Base-by-base conservation (phyloP, 2,888 invertebrate species). In the Trichopoda pennipes region DNA sequence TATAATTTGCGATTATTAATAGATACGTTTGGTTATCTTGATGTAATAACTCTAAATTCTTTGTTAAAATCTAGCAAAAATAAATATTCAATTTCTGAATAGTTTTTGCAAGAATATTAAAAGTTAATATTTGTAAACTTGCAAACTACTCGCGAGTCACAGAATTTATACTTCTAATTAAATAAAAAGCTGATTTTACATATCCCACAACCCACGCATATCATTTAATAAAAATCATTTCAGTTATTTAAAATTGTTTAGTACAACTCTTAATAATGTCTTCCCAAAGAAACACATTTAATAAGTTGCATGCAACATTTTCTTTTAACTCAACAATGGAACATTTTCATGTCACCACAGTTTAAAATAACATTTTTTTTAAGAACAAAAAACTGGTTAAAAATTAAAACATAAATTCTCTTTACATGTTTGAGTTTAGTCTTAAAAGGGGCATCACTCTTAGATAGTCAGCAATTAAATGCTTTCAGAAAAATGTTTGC, bases 391-490 rank as follows among this genome's bases (percentile, higher is more conserved):
- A 77, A 70, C 55, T 70, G 63, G 63, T 63, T 70, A 63, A 69
- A 47, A 61, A 63, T 69, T 70, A 70, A 77, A 55, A 70, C 63
- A 70, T 51, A 77, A 77, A 70, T 77, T 70, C 19, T 28, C 16
- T 60, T 42, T 68, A 51, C 75, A 75, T 21, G 28, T 68, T 51
- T 42, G 66, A 60, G 58, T 77, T 56, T 28, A 38, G 56, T 56
- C 56, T 77, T 77, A 69, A 70, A 69, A 77, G 69, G 63, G 69
- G 63, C 77, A 77, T 77, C 77, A 70, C 56, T 64, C 69, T 68
- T 55, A 73, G 73, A 79, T 79, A 79, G 73, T 73, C 60, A 55
- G 60, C 73, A 79, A 79, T 79, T 79, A 79, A 79, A 73, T 79
- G 73, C 66, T 53, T 68, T 60, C 44, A n/a, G 35, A 47, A 58